Evolutionary conservation across 2,113 vertebrate genomes (phyloP).

Genomic region (Tapirus terrestris): DNA sequence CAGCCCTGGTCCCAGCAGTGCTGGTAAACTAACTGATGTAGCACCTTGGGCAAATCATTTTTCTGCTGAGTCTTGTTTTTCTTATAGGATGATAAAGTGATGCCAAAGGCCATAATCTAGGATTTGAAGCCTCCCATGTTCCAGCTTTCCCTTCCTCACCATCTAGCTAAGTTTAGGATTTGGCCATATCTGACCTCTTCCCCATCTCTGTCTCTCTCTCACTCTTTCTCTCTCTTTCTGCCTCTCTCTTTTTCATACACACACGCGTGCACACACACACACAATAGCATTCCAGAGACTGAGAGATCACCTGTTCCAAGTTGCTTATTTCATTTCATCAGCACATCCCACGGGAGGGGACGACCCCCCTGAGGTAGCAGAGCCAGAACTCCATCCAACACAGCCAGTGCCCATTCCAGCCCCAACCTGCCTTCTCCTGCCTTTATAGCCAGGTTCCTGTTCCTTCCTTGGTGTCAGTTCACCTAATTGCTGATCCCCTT

Average conservation of each 20-base stretch:
- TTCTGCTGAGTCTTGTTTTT: constrained; percentile 4
- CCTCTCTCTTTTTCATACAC: not conserved
- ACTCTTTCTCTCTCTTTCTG: not conserved
- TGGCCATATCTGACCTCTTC: not conserved
- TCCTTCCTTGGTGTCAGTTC: not conserved
- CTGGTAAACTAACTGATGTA: not conserved
- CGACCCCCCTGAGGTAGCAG: not conserved
- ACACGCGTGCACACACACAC: not conserved
- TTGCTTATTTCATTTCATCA: not conserved
- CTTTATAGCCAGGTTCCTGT: not conserved
- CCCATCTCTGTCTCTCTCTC: too few relatives aligned
- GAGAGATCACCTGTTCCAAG: not conserved
- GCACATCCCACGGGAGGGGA: accelerated
- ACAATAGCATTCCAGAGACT: not conserved
- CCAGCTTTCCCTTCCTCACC: not conserved
- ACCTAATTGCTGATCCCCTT: not conserved
- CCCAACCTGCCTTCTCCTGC: not conserved
- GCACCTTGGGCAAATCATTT: not conserved
- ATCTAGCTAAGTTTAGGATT: not conserved
- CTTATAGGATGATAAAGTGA: not conserved
- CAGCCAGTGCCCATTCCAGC: not conserved
- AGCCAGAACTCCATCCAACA: not conserved
- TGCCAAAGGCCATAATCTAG: not conserved
- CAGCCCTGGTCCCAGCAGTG: not conserved
- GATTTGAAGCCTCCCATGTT: not conserved